Conservation (phyloP, 1,140 invertebrate species). For the Cyrtorhinus lividipennis region DNA sequence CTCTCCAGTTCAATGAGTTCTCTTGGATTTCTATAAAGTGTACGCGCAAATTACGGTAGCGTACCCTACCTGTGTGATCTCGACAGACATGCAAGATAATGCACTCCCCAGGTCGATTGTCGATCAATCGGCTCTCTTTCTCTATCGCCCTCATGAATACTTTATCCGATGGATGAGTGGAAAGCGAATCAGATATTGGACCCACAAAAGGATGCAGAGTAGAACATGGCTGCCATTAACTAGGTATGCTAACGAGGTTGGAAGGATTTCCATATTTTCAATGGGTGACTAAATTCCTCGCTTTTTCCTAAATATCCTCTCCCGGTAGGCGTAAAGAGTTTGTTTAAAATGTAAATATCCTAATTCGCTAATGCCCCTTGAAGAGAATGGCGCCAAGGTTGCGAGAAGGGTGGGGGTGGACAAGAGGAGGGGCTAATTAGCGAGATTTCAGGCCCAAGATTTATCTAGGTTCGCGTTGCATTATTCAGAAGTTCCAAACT, state of each 20-base stretch:
- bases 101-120: too few species aligned
- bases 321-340: neutral
- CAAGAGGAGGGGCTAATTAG: neutral
- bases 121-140: too few species aligned
- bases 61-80: too few species aligned
- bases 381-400: neutral
- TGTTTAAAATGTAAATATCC: neutral
- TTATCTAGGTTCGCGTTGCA: neutral
- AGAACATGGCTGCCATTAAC: neutral
- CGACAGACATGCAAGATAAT: too few species aligned
- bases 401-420: too few species aligned
- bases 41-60: too few species aligned
- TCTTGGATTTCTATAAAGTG: too few species aligned
- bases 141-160: too few species aligned
- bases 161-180: too few species aligned
- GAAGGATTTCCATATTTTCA: neutral
- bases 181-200: neutral
- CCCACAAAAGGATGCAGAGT: neutral
- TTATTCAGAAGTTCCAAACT: neutral
- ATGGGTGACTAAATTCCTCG: neutral
- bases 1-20: too few species aligned
- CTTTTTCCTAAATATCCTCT: neutral
- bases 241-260: neutral
- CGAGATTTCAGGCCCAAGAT: neutral
- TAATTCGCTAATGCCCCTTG: neutral